These are phyloP conservation scores for Charadrius vociferus DNA, from an alignment of 2,113 vertebrate genomes.

Conservation along the genomic window DNA sequence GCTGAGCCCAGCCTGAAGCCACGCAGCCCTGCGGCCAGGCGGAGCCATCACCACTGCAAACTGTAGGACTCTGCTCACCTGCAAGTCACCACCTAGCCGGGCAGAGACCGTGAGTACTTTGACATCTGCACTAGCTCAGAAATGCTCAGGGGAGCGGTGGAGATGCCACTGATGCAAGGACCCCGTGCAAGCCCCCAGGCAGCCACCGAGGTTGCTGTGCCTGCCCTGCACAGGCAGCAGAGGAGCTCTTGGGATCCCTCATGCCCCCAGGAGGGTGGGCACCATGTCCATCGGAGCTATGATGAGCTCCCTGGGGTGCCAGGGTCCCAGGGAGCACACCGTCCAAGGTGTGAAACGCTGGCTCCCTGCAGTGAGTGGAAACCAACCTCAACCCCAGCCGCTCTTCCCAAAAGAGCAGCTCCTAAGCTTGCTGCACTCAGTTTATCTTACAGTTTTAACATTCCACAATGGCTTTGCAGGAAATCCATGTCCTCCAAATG, in stretches of 20 bases:
- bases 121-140: neutral
- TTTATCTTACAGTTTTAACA: neutral
- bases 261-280: neutral
- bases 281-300: neutral
- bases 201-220: too few species aligned
- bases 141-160: neutral
- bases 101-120: neutral
- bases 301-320: neutral
- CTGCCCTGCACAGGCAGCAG: neutral
- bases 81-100: neutral
- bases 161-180: fast-evolving
- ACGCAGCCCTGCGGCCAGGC: neutral
- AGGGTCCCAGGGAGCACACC: neutral
- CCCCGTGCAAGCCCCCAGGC: fast-evolving
- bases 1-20: neutral
- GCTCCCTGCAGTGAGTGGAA: fast-evolving
- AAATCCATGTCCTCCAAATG: neutral
- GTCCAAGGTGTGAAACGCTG: neutral
- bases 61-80: neutral
- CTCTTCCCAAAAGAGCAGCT: neutral
- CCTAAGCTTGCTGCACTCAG: neutral
- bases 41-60: neutral
- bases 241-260: neutral
- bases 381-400: neutral
- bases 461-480: neutral